A percentile compares a stretch with the other conserved stretches of the same genome.
phyloP scores from a whole-genome alignment of 2,797 vertebrate species.

The Pantherophis alleghaniensis region DNA sequence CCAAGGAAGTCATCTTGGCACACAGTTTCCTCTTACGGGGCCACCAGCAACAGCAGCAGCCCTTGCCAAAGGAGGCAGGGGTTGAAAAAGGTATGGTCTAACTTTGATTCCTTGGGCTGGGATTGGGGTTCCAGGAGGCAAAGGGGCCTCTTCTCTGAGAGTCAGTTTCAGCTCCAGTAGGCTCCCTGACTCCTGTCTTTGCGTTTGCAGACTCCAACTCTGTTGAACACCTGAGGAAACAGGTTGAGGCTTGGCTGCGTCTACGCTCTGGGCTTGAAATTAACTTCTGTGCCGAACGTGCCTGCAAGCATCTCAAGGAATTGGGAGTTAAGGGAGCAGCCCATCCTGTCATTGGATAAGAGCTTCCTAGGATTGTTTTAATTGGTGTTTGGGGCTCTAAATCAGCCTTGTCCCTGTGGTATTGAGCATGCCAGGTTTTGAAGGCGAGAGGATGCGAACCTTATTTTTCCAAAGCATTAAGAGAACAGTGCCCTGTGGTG shows the following conservation, averaged over 20 bases:
- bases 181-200: not conserved
- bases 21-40: slow-evolving; percentile 58
- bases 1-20: slow-evolving; percentile 69
- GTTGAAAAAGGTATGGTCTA: not conserved
- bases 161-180: not conserved
- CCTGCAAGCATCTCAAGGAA: slow-evolving; percentile 59
- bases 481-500: not conserved
- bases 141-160: not conserved
- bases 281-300: slow-evolving; percentile 63
- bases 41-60: fast-evolving
- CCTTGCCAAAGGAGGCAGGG: not conserved
- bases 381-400: not conserved
- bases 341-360: not conserved
- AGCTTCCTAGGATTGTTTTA: not conserved
- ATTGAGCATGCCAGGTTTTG: not conserved
- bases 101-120: not conserved
- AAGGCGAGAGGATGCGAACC: not conserved
- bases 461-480: not conserved
- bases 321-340: not conserved
- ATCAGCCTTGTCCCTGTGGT: not conserved
- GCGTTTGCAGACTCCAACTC: slow-evolving; percentile 23
- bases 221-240: slow-evolving; percentile 51
- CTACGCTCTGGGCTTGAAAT: slow-evolving; percentile 62
- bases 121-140: not conserved
- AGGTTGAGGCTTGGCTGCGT: slow-evolving; percentile 67